Base-by-base conservation (phyloP, 2,113 vertebrate genomes). In the Pantherophis guttatus region DNA sequence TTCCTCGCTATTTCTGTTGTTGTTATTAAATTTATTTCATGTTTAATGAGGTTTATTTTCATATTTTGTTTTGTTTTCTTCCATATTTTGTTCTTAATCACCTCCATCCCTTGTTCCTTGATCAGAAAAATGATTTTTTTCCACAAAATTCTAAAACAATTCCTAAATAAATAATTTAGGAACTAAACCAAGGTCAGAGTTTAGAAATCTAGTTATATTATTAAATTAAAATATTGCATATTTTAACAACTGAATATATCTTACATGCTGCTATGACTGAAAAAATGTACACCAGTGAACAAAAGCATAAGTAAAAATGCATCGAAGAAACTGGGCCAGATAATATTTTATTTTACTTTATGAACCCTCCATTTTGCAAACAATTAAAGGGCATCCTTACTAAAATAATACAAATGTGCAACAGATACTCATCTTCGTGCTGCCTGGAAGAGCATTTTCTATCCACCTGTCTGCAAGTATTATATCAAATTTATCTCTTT, bases 401-500 rank as follows among this genome's bases (percentile, higher is more conserved):
- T 3, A 59, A 90, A 95, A 89, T 19, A 91, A 75, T 50, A 59
- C 62, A 90, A 88, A 94, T 54, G 10, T 26, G 5, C 54, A 91
- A 24, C 50, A 87, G 91, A 81, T 88, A 17, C 92, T 93, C 33
- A 24, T 52, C 85, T 95, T 81, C 87, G 95, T n/a, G 85, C 8
- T 33, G 89, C 44, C 24, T 44, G 23, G 24, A 15, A 87, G 33
- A 58, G 44, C 26, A 19, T 91, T 39, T 92, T 39, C 93, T 86
- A 44, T 86, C 87, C 89, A 3, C 2, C 89, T 95, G 94, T 92
- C 92, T 94, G 75, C 90, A 95, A 15, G 95, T 94, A 90, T 87
- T 93, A 48, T 29, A 90, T 96, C 54, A 91, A 91, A 93, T 91
- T 93, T 93, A 90, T 93, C 52, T 13, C 53, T 65, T 95, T 95